Evolutionary conservation across 2,888 invertebrate species (phyloP).

Genomic region (Parascotia fuliginaria): DNA sequence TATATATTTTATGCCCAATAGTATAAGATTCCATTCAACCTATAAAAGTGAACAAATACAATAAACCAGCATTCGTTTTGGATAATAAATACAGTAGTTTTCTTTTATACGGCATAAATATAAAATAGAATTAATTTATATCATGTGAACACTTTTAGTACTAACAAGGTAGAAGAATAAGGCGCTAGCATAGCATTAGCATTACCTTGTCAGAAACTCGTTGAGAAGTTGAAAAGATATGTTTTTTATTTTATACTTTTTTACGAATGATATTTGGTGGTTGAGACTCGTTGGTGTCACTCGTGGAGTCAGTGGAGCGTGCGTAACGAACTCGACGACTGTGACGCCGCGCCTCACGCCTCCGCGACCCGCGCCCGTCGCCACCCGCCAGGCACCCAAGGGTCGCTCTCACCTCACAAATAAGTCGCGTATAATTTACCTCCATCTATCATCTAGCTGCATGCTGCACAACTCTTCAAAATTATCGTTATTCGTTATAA

Average conservation of each 20-base stretch:
- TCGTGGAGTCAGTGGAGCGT: constrained; percentile 75
- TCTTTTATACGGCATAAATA: constrained; percentile 31
- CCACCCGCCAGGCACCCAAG: constrained; percentile 31
- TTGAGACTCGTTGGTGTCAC: constrained; percentile 74
- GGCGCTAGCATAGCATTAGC: constrained; percentile 51
- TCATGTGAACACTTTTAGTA: constrained; percentile 12
- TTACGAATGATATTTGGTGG: constrained; percentile 69
- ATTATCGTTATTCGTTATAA: constrained; percentile 6
- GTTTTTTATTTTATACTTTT: constrained; percentile 72
- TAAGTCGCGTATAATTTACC: constrained; percentile 45
- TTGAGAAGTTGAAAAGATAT: constrained; percentile 72
- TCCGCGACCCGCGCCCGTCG: constrained; percentile 5
- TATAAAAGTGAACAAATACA: constrained; percentile 36
- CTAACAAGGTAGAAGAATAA: constrained; percentile 27
- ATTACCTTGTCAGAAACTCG: constrained; percentile 61
- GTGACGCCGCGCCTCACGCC: constrained; percentile 48
- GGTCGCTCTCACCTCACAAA: constrained; percentile 46
- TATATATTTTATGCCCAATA: constrained; percentile 34
- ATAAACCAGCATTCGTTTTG: constrained; percentile 15
- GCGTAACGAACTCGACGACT: constrained; percentile 76
- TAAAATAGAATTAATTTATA: constrained; percentile 9
- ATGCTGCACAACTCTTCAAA: constrained; percentile 23
- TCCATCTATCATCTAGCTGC: constrained; percentile 37
- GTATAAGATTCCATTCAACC: constrained; percentile 25
- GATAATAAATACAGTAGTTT: constrained; percentile 35